Conservation (phyloP, 2,888 invertebrate species). For the Oxyteleia sp. region DNA sequence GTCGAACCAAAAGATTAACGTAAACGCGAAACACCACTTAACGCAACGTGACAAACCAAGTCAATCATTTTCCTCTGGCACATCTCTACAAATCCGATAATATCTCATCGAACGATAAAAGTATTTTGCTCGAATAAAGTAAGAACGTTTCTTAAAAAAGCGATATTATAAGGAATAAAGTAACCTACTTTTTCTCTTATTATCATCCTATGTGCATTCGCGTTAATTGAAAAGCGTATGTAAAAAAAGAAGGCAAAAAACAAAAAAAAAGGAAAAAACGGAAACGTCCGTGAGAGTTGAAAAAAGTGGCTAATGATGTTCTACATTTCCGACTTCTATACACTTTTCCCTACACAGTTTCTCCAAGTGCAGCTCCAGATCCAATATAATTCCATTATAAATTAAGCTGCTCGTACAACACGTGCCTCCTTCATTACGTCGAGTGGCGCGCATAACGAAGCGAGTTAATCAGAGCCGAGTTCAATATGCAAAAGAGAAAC, state of each 20-base stretch:
- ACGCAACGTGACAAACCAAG: neutral
- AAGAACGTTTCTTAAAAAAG: conserved; percentile 41
- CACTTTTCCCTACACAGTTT: conserved; percentile 68
- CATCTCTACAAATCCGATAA: conserved; percentile 3
- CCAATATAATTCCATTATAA: conserved; percentile 73
- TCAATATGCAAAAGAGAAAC: conserved; percentile 71
- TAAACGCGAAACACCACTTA: too few species aligned
- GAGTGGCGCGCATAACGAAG: conserved; percentile 70
- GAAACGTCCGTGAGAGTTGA: conserved; percentile 63
- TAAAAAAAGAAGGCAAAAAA: conserved; percentile 37
- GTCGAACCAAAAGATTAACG: too few species aligned
- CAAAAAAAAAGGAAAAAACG: conserved; percentile 37
- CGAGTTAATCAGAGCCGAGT: conserved; percentile 69
- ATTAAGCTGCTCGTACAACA: conserved; percentile 71
- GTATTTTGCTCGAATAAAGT: conserved; percentile 25
- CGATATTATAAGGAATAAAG: conserved; percentile 52
- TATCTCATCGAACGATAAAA: conserved; percentile 3
- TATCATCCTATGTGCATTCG: conserved; percentile 64
- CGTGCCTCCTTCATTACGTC: conserved; percentile 71
- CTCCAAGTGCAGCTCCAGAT: conserved; percentile 70
- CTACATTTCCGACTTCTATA: conserved; percentile 67
- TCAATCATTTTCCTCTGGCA: conserved; percentile 4
- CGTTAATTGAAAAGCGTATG: conserved; percentile 65
- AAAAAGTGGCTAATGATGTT: conserved; percentile 72
- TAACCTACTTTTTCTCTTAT: conserved; percentile 65